Conservation (phyloP, 2,113 vertebrate genomes). For the Sarotherodon lohbergeri region DNA sequence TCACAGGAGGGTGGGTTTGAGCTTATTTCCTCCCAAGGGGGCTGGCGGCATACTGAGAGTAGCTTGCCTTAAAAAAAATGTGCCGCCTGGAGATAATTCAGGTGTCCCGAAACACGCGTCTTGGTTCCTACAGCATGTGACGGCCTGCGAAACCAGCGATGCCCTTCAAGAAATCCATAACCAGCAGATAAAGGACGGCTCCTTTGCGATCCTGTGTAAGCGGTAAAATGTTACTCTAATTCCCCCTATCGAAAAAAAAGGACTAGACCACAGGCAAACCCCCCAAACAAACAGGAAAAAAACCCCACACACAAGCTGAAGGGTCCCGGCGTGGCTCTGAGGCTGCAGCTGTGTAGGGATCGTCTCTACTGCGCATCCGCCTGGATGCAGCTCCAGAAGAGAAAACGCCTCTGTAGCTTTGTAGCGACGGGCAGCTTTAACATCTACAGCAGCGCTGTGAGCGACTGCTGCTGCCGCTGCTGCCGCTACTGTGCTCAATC, state of each 20-base stretch:
- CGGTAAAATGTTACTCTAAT: neutral
- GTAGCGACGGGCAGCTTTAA: slow-evolving; percentile 36
- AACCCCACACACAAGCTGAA: neutral
- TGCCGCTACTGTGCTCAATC: slow-evolving; percentile 2
- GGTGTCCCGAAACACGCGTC: slow-evolving; percentile 58
- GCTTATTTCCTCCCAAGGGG: slow-evolving; percentile 19
- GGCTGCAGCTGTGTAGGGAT: slow-evolving; percentile 56
- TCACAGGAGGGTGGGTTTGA: slow-evolving; percentile 25
- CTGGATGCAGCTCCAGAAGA: slow-evolving; percentile 55
- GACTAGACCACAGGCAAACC: neutral
- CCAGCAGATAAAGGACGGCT: slow-evolving; percentile 26
- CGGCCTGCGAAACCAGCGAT: slow-evolving; percentile 59
- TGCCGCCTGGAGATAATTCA: slow-evolving; percentile 31
- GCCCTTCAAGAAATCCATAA: slow-evolving; percentile 69
- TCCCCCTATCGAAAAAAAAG: neutral
- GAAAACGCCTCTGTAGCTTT: slow-evolving; percentile 72
- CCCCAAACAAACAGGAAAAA: neutral
- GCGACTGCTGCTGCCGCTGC: slow-evolving; percentile 5
- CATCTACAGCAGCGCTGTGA: slow-evolving; percentile 21
- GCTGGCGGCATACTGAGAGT: slow-evolving; percentile 30
- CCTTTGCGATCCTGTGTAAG: neutral
- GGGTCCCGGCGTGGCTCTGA: slow-evolving; percentile 47
- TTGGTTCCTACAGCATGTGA: slow-evolving; percentile 38
- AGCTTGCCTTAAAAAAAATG: slow-evolving; percentile 28
- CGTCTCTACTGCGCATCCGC: slow-evolving; percentile 64